phyloP scores from a whole-genome alignment of 1,140 invertebrate genomes.

The Brachionus manjavacas region DNA sequence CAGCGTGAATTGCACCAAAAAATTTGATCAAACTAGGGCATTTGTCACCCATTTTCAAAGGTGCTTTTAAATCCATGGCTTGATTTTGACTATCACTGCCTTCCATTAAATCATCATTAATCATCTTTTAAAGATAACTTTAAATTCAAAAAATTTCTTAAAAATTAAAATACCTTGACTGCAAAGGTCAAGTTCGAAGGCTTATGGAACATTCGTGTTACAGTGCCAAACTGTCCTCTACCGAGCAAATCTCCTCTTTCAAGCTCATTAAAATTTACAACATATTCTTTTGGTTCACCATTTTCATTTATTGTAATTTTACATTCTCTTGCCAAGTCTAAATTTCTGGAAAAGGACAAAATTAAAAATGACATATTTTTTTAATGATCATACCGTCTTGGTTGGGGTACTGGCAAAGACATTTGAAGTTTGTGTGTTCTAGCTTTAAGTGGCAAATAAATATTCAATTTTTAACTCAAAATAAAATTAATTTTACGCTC shows the following conservation, averaged over 20 bases:
- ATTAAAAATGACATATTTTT: not conserved
- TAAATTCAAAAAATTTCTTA: not conserved
- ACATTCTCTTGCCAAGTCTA: not conserved
- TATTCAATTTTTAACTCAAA: not conserved
- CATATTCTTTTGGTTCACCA: not conserved
- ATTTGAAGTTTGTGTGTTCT: not conserved
- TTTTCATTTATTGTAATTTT: not conserved
- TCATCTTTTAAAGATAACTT: not conserved
- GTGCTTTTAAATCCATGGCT: slow-evolving; percentile 17
- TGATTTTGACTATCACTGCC: not conserved
- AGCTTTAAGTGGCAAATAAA: not conserved
- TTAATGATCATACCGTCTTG: not conserved
- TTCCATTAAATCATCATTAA: slow-evolving; percentile 3
- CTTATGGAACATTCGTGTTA: slow-evolving; percentile 31
- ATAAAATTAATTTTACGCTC: not conserved
- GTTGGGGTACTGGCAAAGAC: not conserved
- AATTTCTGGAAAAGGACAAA: not conserved
- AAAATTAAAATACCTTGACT: slow-evolving; percentile 21
- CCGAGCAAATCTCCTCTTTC: not conserved
- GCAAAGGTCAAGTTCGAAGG: slow-evolving; percentile 9
- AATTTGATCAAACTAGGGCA: not conserved
- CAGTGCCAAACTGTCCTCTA: slow-evolving; percentile 13
- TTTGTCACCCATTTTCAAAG: slow-evolving; percentile 7
- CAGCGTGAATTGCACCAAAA: slow-evolving; percentile 19
- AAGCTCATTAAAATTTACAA: slow-evolving; percentile 7